Percentiles rank a stretch among this genome's conserved stretches.
Conservation (phyloP, 2,113 vertebrate species). For the Saccopteryx bilineata region DNA sequence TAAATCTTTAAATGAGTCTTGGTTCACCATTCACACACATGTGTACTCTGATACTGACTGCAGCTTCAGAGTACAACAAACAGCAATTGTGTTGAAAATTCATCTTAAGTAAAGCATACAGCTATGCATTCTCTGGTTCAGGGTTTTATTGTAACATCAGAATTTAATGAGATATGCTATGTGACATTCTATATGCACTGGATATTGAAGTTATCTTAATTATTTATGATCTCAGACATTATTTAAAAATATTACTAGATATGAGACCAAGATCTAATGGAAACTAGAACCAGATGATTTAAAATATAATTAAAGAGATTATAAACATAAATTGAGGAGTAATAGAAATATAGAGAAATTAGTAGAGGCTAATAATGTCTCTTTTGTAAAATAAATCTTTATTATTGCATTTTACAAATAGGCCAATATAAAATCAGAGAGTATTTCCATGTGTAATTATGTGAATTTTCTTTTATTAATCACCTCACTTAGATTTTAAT, state of each 20-base stretch:
- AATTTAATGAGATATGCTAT: neutral
- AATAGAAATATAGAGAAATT: neutral
- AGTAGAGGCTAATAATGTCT: neutral
- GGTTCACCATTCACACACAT: neutral
- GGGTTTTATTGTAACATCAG: neutral
- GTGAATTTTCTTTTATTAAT: neutral
- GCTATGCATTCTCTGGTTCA: neutral
- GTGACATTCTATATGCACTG: neutral
- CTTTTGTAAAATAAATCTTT: neutral
- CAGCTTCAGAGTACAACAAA: neutral
- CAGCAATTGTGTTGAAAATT: neutral
- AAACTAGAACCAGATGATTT: neutral
- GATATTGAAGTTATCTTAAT: neutral
- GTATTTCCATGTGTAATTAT: neutral
- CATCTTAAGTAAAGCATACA: neutral
- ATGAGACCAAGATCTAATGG: neutral
- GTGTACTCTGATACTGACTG: neutral
- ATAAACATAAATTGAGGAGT: neutral
- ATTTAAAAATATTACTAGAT: constrained; percentile 41
- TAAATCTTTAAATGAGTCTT: neutral
- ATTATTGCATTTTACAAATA: neutral
- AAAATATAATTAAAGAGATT: neutral
- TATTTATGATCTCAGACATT: neutral
- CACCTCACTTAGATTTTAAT: neutral
- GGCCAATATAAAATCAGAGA: neutral